Evolutionary conservation across 2,113 vertebrate genomes (phyloP), one percentile per base, ranked within the genome.

Genomic region (Ceyx melanurus): DNA sequence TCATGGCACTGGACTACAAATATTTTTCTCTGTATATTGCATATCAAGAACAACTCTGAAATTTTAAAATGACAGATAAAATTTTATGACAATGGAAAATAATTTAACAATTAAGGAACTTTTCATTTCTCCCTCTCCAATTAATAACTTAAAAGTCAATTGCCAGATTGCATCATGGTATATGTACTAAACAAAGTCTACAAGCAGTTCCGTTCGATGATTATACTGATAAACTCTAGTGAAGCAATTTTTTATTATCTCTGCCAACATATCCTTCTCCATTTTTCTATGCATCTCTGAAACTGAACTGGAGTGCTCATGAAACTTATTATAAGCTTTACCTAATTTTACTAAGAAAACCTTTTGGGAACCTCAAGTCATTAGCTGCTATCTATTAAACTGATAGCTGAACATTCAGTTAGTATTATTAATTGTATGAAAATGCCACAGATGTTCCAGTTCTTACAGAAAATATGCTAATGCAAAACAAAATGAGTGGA

Each of bases 371-470:
- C 53, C 60, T 89, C 85, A 40, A 70, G 72, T 93, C 92, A 94
- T 74, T 93, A 79, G 62, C 56, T 61, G 58, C 79, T 96, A 82
- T 87, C 88, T 90, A 88, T 85, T 94, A 91, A 96, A 96, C 61
- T 88, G 75, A 88, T 95, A 96, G 93, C 76, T 97, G 96, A 97
- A 88, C 28, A 46, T 96, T 91, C 78, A 76, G 64, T 95, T 96
- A 96, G 90, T 85, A 82, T 94, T 94, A 95, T 93, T 96, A 97
- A 97, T 95, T 93, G 93, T n/a, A 60, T 43, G 61, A 88, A 97
- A 91, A 88, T 13, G 61, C 10, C 60, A 83, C 61, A 71, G 61
- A 58, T 91, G n/a, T 64, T 92, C 66, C 68, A 89, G 23, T 72
- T 93, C 58, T 93, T 93, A 60, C 3, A 5, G 66, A 85, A 92